phyloP scores from a whole-genome alignment of 2,113 vertebrate genomes.

The Thomomys bottae region DNA sequence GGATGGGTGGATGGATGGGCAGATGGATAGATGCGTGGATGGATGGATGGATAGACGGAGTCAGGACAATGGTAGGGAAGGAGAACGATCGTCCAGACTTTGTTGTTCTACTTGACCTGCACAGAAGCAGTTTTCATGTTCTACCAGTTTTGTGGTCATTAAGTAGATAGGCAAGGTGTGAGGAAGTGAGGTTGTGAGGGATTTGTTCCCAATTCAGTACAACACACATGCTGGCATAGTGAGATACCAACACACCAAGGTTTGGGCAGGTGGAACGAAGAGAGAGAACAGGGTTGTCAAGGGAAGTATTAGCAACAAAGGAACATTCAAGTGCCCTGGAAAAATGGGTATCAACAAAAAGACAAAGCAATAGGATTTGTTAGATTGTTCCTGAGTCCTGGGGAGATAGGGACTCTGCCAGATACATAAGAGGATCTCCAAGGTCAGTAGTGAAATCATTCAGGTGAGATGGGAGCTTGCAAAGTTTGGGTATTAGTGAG shows the following conservation, averaged over 20 bases:
- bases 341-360: neutral
- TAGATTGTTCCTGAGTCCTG: neutral
- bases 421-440: neutral
- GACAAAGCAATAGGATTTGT: neutral
- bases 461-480: neutral
- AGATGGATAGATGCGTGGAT: too few species aligned
- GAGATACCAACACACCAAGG: neutral
- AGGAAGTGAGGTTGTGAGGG: neutral
- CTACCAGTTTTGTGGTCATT: neutral
- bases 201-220: neutral
- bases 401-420: neutral
- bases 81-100: neutral
- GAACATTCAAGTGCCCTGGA: neutral
- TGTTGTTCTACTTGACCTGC: neutral
- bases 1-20: neutral
- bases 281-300: neutral
- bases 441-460: neutral
- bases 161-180: neutral
- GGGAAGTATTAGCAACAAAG: neutral
- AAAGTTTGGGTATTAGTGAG: neutral
- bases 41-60: neutral
- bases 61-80: neutral
- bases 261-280: neutral
- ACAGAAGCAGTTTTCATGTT: conserved; percentile 32
- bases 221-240: neutral